Evolutionary conservation across 1,140 invertebrate species (phyloP).

Genomic region (Drosophila orena): DNA sequence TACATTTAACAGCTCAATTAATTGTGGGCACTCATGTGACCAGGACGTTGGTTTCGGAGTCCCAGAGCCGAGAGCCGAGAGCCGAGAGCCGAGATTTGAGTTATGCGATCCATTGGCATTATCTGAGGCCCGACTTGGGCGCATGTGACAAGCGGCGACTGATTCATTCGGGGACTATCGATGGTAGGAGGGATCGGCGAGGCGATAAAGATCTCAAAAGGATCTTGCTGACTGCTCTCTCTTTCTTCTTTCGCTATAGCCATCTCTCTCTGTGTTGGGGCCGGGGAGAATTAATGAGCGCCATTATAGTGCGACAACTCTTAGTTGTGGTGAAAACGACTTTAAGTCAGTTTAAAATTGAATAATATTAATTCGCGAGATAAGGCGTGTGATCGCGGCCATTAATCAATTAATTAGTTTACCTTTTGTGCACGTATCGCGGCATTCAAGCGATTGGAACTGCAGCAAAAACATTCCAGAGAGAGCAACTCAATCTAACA

Average conservation of each 20-base stretch:
- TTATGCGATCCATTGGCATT: conserved; percentile 79
- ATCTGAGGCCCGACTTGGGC: conserved; percentile 59
- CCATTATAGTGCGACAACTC: conserved; percentile 78
- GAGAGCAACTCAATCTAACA: conserved; percentile 46
- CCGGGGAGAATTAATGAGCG: conserved; percentile 61
- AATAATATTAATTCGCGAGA: conserved; percentile 80
- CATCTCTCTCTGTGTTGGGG: conserved; percentile 11
- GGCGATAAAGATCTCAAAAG: conserved; percentile 81
- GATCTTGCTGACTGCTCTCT: conserved; percentile 74
- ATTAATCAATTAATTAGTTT: conserved; percentile 83
- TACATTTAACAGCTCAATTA: conserved; percentile 83
- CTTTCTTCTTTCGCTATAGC: conserved; percentile 13
- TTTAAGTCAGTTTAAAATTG: conserved; percentile 78
- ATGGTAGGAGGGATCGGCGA: conserved; percentile 19
- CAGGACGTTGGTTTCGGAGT: conserved; percentile 18
- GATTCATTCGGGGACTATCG: conserved; percentile 60
- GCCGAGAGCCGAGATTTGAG: conserved; percentile 56
- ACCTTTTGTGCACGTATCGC: conserved; percentile 54
- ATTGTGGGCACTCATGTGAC: conserved; percentile 69
- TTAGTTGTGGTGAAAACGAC: conserved; percentile 83
- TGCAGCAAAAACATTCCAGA: conserved; percentile 16
- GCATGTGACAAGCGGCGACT: conserved; percentile 73
- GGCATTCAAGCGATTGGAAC: conserved; percentile 1
- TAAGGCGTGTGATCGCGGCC: conserved; percentile 65
- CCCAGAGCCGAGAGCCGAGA: neutral